Percentiles rank a stretch among this genome's conserved stretches.
Evolutionary conservation across 2,888 invertebrate genomes (phyloP).

Genomic region (Lasioglossum marginatum): DNA sequence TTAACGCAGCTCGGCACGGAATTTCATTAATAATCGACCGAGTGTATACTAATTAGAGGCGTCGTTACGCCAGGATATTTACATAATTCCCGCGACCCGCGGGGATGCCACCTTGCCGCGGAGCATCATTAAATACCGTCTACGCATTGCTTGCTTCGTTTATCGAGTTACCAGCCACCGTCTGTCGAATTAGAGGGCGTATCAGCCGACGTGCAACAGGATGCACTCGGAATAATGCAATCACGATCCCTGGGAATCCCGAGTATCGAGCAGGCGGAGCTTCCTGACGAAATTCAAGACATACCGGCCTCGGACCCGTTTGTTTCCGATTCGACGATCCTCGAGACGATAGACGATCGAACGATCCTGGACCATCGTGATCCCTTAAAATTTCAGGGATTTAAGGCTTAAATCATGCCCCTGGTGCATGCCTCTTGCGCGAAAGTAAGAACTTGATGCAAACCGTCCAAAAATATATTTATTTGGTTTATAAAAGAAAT

Average conservation of each 20-base stretch:
- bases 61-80: conserved; percentile 40
- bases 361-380: not conserved
- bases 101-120: conserved; percentile 13
- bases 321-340: not conserved
- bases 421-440: too few species aligned
- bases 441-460: too few species aligned
- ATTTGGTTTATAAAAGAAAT: too few species aligned
- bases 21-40: conserved; percentile 34
- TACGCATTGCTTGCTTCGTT: conserved; percentile 25
- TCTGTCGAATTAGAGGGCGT: conserved; percentile 51
- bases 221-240: conserved; percentile 63
- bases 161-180: conserved; percentile 50
- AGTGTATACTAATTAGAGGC: conserved; percentile 32
- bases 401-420: not conserved
- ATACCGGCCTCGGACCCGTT: conserved; percentile 29
- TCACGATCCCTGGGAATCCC: conserved; percentile 60
- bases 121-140: conserved; percentile 25
- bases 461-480: too few species aligned
- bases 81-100: conserved; percentile 17
- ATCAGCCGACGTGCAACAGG: conserved; percentile 49
- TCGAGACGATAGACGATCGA: not conserved
- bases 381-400: too few species aligned
- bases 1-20: not conserved
- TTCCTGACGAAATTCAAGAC: conserved; percentile 64
- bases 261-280: conserved; percentile 49